phyloP scores from a whole-genome alignment of 2,797 vertebrate genomes.

The Atherinosoma microstoma region DNA sequence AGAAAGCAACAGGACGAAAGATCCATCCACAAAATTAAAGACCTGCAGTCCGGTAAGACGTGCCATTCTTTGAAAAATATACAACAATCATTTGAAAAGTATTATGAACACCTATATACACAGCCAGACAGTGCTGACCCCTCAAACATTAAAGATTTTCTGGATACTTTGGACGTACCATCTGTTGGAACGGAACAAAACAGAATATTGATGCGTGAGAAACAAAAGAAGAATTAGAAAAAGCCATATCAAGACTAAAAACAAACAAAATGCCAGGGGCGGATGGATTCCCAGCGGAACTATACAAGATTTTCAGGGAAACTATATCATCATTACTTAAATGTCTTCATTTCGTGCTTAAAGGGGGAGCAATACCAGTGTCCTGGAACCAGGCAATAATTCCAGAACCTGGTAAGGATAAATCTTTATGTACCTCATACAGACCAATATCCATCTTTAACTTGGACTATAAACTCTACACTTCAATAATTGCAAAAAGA shows the following conservation, averaged over 20 bases:
- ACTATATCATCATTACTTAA: not conserved
- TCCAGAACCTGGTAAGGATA: slow-evolving; percentile 24
- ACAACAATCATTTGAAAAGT: too few relatives aligned
- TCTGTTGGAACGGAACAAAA: slow-evolving; percentile 3
- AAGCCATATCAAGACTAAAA: slow-evolving; percentile 6
- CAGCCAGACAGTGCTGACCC: too few relatives aligned
- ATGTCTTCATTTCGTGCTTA: too few relatives aligned
- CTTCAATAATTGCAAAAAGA: slow-evolving; percentile 12
- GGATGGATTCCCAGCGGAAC: not conserved
- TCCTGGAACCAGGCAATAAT: slow-evolving; percentile 36
- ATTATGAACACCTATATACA: too few relatives aligned
- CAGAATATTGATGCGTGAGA: not conserved
- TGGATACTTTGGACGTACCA: not conserved
- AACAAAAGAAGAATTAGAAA: slow-evolving; percentile 13
- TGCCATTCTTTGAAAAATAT: too few relatives aligned
- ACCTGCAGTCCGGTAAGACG: too few relatives aligned
- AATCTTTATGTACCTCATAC: slow-evolving; percentile 3
- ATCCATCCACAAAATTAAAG: too few relatives aligned
- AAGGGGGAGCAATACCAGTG: not conserved
- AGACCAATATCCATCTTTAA: slow-evolving; percentile 15
- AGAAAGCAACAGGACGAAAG: too few relatives aligned
- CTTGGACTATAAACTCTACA: slow-evolving; percentile 9
- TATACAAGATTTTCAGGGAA: not conserved
- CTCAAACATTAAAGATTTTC: too few relatives aligned
- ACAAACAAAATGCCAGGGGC: slow-evolving; percentile 1